Base-by-base conservation (phyloP, 64 coral and sea anemone genomes). In the Montipora efflorescens region DNA sequence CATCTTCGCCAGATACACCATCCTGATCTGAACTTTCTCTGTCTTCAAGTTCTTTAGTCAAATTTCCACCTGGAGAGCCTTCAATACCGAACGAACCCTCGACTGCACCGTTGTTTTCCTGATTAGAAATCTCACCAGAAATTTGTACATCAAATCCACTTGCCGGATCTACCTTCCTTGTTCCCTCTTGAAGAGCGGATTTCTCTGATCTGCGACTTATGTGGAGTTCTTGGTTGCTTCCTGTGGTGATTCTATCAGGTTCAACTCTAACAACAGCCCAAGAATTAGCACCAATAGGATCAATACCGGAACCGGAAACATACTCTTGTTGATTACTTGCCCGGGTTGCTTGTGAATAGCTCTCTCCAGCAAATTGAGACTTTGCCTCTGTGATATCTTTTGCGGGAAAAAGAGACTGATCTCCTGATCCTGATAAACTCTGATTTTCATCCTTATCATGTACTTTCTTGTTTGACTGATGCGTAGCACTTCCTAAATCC, bases 201-300 rank as follows among this genome's bases (percentile, higher is more conserved):
- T 19, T 70, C 19, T 85, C 82, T 12, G 82, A 85, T 49, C 82
- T 85, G 3, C 82, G 62, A 45, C 18, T 85, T 67, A 72, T 9
- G 36, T 50, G 64, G 82, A 49, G 82, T 13, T 85, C 62, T 85
- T 66, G 44, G 44, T 71, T 15, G 82, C 19, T 51, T 85, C 64
- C 44, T 85, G 59, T 21, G 62, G 9, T 18, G 82, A 70, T 14
- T 85, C 59, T 19, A 28, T 69, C 64, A 50, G 62, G 46, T 48
- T 85, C 82, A 85, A 48, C 11, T 85, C 82, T 85, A 85, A 71
- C 82, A 85, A 71, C 64, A 85, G 82, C 45, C 82, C 82, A 85
- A 85, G 70, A 85, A 85, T 85, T 69, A 71, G 59, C 64, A 67
- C 82, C 62, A 85, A 59, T 48, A 85, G 18, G 16, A 85, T 71